Evolutionary conservation across 2,888 invertebrate species (phyloP), one percentile per base, ranked within the genome.

Genomic region (Drosophila nr. fundita): DNA sequence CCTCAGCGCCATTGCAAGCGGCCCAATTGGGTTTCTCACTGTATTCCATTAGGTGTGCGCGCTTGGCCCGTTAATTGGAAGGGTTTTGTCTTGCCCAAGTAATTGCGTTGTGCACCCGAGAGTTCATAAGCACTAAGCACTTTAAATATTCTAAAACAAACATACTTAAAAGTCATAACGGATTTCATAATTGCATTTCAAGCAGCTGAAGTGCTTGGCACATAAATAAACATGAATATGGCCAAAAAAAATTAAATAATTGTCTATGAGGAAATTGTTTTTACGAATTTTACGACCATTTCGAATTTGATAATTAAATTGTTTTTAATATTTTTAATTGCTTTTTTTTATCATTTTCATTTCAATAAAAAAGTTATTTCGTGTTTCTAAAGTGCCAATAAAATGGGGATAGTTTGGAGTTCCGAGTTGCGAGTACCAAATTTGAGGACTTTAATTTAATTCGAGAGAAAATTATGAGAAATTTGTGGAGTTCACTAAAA

Each of bases 81-180:
- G 80, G 78, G 80, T 76, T 78, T 45, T 48, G 59, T 64, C 45
- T 54, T 53, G n/a, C 42, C 62, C 42, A 60, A 76, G 58, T 80
- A 72, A 80, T 80, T 72, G 80, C 61, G 11, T 18, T 18, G 55
- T 29, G 62, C 61, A 57, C 58, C 49, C 60, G 49, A 27, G 63
- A 73, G 45, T 71, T 80, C 76, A 75, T 60, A 63, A 63, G 65
- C 80, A 68, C 74, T 61, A 52, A 61, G 78, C 58, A 64, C 67
- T 42, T 59, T 45, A 65, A 72, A 64, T 61, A 71, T 72, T 24
- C 27, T 42, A 34, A 59, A 61, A 27, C 49, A 50, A 71, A 62
- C 66, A 76, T 42, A 54, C 36, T 27, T 15, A 10, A 67, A 34
- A 21, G 54, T 27, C 40, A 63, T 61, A 61, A 67, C 15, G 29